Evolutionary conservation across 2,888 invertebrate genomes (phyloP).

Genomic region (Hedya salicella): DNA sequence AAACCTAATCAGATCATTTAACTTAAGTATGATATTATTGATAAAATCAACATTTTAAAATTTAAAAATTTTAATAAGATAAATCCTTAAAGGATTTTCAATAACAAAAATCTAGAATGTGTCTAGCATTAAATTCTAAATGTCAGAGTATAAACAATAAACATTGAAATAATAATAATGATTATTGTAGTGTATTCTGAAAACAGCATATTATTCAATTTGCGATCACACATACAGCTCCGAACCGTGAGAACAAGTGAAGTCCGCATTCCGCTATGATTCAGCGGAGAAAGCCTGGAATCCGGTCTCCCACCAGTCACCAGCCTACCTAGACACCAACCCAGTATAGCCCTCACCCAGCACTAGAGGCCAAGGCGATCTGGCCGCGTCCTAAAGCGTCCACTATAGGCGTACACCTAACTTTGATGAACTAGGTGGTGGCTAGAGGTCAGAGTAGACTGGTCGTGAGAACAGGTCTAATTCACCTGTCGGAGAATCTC

Average conservation of each 20-base stretch:
- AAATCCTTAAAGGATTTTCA: no score
- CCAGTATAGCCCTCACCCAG: neutral
- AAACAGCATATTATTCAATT: neutral
- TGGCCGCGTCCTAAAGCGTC: neutral
- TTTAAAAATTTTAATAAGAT: no score
- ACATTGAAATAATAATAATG: no score
- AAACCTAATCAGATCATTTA: no score
- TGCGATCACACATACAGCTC: neutral
- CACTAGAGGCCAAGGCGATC: neutral
- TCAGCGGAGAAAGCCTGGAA: constrained; percentile 41
- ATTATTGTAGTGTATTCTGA: neutral
- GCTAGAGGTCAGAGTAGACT: constrained; percentile 1
- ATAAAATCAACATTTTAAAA: no score
- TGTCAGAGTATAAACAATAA: no score
- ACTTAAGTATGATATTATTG: no score
- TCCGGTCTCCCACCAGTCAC: constrained; percentile 20
- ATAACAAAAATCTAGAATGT: no score
- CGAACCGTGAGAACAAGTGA: constrained; percentile 31
- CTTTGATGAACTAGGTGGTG: neutral
- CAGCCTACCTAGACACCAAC: constrained; percentile 1
- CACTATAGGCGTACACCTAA: neutral
- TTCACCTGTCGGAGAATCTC: constrained; percentile 31
- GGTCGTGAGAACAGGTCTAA: constrained; percentile 18
- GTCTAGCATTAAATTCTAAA: no score
- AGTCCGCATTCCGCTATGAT: constrained; percentile 42